Percentiles rank a stretch among this genome's conserved stretches.
phyloP scores from a whole-genome alignment of 2,888 invertebrate species.

The Allolobophora icterica region DNA sequence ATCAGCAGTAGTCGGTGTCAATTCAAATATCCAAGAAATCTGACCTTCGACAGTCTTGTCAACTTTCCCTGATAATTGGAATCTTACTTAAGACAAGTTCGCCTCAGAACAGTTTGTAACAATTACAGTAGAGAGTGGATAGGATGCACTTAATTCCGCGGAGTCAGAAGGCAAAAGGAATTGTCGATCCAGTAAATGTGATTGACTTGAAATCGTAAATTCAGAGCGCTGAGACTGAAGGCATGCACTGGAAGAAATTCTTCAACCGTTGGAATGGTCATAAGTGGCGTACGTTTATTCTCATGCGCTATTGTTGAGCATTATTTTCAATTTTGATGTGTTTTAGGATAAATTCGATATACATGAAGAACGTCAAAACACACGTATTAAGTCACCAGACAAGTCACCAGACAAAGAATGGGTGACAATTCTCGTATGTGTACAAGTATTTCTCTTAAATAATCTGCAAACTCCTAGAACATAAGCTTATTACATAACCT shows the following conservation, averaged over 20 bases:
- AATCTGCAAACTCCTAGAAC: not conserved
- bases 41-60: not conserved
- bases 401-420: not conserved
- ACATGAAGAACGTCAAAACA: not conserved
- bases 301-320: no score
- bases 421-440: not conserved
- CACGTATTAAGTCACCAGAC: not conserved
- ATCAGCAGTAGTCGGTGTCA: not conserved
- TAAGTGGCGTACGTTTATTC: no score
- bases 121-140: no score
- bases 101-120: no score
- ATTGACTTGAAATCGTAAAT: not conserved
- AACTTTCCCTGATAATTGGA: not conserved
- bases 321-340: not conserved
- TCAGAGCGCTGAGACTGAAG: not conserved
- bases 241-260: not conserved
- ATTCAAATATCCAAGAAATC: not conserved
- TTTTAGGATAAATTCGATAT: not conserved
- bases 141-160: not conserved
- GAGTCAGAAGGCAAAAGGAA: not conserved
- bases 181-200: not conserved
- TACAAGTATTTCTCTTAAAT: no score
- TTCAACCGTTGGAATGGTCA: not conserved
- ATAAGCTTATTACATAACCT: no score
- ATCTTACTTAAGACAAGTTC: not conserved